Conservation (phyloP, 2,113 vertebrate genomes). For the Lethenteron reissneri region DNA sequence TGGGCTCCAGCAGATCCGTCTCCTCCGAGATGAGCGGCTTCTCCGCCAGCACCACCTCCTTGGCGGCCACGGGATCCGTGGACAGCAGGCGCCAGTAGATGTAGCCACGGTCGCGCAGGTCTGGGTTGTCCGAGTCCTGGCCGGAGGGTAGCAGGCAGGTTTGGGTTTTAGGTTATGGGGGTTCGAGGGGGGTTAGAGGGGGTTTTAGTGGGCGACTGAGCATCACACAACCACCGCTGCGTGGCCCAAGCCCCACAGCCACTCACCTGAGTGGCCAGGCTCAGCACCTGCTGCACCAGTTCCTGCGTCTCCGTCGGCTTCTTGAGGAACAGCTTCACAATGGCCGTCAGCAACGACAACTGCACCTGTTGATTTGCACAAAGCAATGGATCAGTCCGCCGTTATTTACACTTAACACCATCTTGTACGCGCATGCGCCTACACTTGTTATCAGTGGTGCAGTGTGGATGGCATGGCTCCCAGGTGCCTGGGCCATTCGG, state of each 20-base stretch:
- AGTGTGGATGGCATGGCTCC: too few relatives aligned
- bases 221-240: too few relatives aligned
- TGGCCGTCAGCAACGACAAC: constrained; percentile 72
- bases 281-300: constrained; percentile 82
- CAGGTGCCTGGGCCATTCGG: too few relatives aligned
- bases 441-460: too few relatives aligned
- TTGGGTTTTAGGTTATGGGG: too few relatives aligned
- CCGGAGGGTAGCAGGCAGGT: not conserved
- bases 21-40: constrained; percentile 92
- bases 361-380: constrained; percentile 37
- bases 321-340: constrained; percentile 83
- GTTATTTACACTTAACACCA: too few relatives aligned
- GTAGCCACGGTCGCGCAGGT: constrained; percentile 87
- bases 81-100: constrained; percentile 97
- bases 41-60: constrained; percentile 86
- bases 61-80: constrained; percentile 87
- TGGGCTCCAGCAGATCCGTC: constrained; percentile 84
- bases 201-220: too few relatives aligned
- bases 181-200: too few relatives aligned
- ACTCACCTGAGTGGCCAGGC: constrained; percentile 76
- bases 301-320: constrained; percentile 93
- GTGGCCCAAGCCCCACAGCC: not conserved
- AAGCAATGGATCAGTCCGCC: too few relatives aligned
- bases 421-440: too few relatives aligned
- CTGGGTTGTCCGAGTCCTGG: constrained; percentile 94